Evolutionary conservation across 2,797 vertebrate genomes (phyloP).

Genomic region (Nyctalus aviator): DNA sequence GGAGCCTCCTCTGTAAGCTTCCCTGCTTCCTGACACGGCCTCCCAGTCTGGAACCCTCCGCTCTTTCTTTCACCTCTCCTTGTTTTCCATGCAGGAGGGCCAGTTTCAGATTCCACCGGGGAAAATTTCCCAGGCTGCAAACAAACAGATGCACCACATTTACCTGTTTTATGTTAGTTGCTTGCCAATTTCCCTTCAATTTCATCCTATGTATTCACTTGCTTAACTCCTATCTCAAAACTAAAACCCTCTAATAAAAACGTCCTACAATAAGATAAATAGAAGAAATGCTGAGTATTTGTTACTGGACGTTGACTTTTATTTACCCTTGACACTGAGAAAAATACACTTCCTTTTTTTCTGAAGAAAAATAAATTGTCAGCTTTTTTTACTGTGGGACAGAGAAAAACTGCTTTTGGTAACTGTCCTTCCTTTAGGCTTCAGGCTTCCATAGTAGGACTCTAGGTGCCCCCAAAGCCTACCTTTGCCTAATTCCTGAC

Average conservation of each 20-base stretch:
- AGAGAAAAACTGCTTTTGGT: neutral
- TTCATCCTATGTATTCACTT: constrained; percentile 16
- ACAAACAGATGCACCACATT: neutral
- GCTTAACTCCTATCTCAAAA: constrained; percentile 35
- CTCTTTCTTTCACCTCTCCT: neutral
- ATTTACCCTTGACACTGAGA: constrained; percentile 10
- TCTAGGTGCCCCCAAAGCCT: neutral
- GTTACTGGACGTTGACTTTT: neutral
- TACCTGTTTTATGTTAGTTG: neutral
- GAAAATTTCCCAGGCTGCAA: neutral
- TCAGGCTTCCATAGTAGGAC: neutral
- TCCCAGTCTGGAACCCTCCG: neutral
- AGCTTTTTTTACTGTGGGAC: neutral
- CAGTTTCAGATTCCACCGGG: neutral
- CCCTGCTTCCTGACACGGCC: neutral
- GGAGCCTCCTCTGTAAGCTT: neutral
- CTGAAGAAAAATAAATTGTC: neutral
- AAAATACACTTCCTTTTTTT: constrained; percentile 47
- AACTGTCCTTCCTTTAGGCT: neutral
- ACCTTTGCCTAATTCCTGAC: constrained; percentile 27
- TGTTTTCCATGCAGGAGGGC: neutral
- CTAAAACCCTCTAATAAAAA: constrained; percentile 49
- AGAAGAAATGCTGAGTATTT: constrained; percentile 35
- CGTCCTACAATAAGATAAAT: neutral
- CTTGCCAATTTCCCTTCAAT: neutral